phyloP scores from a whole-genome alignment of 2,797 vertebrate species.

The Phalloptychus januarius region DNA sequence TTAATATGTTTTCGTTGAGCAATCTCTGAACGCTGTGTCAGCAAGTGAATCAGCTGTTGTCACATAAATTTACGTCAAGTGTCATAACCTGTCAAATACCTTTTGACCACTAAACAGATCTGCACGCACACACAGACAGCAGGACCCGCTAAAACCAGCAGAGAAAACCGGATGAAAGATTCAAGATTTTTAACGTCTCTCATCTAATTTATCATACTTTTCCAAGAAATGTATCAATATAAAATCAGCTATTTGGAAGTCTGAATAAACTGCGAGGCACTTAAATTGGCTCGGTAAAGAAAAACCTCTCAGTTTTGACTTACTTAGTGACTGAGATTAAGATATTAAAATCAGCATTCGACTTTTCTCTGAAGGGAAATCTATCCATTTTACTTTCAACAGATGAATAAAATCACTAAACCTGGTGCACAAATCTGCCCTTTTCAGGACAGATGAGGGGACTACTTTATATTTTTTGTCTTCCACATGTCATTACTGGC shows the following conservation, averaged over 20 bases:
- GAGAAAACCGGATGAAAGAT: neutral
- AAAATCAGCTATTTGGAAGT: neutral
- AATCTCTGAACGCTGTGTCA: constrained; percentile 49
- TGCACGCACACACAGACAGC: constrained; percentile 7
- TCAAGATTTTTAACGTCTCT: neutral
- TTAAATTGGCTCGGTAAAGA: constrained; percentile 2
- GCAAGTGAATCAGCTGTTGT: constrained; percentile 54
- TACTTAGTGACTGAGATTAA: constrained; percentile 10
- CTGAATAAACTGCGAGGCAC: constrained; percentile 2
- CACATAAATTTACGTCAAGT: constrained; percentile 55
- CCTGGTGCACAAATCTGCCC: constrained; percentile 7
- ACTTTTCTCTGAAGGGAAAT: constrained; percentile 20
- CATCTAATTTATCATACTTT: neutral
- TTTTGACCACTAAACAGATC: constrained; percentile 4
- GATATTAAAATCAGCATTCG: constrained; percentile 6
- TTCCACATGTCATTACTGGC: constrained; percentile 4
- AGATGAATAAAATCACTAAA: constrained; percentile 17
- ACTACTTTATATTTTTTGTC: constrained; percentile 3
- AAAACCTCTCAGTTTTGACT: constrained; percentile 12
- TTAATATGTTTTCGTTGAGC: constrained; percentile 22
- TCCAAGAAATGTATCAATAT: neutral
- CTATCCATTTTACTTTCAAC: constrained; percentile 6
- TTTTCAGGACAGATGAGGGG: neutral
- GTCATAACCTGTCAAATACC: constrained; percentile 56
- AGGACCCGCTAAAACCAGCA: neutral